A percentile compares a stretch with the other conserved stretches of the same genome.
Evolutionary conservation across 2,797 vertebrate species (phyloP).

Genomic region (Sebastes oblongus): DNA sequence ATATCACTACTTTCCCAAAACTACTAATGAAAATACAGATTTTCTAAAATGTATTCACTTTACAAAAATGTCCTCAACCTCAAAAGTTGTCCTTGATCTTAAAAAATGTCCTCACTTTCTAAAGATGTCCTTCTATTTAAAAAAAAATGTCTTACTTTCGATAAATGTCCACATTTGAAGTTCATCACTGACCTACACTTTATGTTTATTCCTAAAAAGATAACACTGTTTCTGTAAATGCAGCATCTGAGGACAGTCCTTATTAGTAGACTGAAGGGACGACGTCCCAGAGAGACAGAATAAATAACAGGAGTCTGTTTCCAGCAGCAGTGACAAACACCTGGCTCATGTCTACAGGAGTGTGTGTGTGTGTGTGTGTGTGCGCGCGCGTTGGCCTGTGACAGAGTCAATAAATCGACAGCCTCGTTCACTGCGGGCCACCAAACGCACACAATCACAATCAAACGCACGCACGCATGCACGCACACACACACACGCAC

Average conservation of each 20-base stretch:
- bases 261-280: conserved; percentile 7
- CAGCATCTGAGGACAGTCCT: background rate
- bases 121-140: background rate
- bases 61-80: background rate
- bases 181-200: background rate
- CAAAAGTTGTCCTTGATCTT: background rate
- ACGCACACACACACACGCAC: conserved; percentile 19
- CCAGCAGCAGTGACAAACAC: conserved; percentile 68
- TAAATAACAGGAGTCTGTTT: conserved; percentile 59
- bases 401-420: conserved; percentile 91
- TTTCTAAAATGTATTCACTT: background rate
- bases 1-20: background rate
- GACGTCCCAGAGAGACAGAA: conserved; percentile 20
- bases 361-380: conserved; percentile 74
- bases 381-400: conserved; percentile 77
- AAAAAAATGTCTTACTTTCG: background rate
- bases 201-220: no score
- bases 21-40: no score
- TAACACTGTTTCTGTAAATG: background rate
- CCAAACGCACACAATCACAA: conserved; percentile 26
- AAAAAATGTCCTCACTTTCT: background rate
- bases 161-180: background rate
- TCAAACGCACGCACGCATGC: background rate
- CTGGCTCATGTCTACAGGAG: conserved; percentile 83
- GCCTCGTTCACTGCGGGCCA: conserved; percentile 79